Evolutionary conservation across 2,797 vertebrate genomes (phyloP), one percentile per base, ranked within the genome.

Genomic region (Leptoclinus maculatus): DNA sequence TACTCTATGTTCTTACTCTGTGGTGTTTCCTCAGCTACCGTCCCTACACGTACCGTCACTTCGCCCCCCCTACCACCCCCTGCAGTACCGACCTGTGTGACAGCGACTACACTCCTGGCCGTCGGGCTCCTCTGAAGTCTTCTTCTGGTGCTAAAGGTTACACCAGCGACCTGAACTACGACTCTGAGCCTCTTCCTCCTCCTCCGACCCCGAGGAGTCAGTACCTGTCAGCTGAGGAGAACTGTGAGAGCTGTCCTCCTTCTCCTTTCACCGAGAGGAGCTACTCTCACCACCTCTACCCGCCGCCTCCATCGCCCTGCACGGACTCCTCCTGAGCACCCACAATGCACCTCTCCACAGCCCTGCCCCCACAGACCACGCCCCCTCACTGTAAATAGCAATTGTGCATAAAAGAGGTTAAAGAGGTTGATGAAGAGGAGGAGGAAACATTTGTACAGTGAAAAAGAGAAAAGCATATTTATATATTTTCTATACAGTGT

Each of bases 401-500:
- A 93, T 89, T 84, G 93, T 94, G 91, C 94, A 94, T 92, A 91
- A 89, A 94, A 88, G 94, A 95, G 91, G 93, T 82, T 56, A 23
- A 74, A 89, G 94, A 94, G 95, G 95, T 90, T 86, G 87, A 90
- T n/a, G 51, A 63, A 32, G 69, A 74, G 89, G 87, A 87, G 59
- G 27, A 19, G 21, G 57, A 62, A 91, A 95, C 95, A 94, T 95
- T 96, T 99, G 97, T 98, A 98, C 96, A 98, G 96, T 94, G 70
- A 88, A 92, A 96, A 95, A 96, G 94, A 97, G 93, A 95, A 95
- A 96, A 94, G 56, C 93, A 94, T 98, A 99, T 99, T 98, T 99
- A 98, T 99, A 99, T 99, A 99, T 99, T 99, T 99, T 99, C 97
- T 97, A 97, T 95, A 96, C 95, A 96, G 96, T 96, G 93, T 92